Conservation (phyloP, 2,888 invertebrate species). For the Drosophila trichaetosa region DNA sequence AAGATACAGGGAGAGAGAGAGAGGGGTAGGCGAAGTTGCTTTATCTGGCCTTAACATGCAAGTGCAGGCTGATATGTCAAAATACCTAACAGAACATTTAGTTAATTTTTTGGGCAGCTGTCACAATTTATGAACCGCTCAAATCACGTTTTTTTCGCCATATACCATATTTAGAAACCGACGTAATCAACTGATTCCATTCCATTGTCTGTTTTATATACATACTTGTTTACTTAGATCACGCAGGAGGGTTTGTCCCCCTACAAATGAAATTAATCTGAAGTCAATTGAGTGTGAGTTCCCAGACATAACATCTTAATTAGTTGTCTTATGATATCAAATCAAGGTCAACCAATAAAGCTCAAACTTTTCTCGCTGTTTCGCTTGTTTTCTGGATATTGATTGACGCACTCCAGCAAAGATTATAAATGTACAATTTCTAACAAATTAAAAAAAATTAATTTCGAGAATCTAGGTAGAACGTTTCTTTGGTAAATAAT, state of each 20-base stretch:
- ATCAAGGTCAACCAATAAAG: constrained; percentile 1
- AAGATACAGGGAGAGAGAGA: not conserved
- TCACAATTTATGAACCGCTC: constrained; percentile 50
- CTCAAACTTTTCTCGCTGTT: not conserved
- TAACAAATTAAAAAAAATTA: not conserved
- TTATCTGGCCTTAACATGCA: constrained; percentile 49
- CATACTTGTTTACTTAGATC: not conserved
- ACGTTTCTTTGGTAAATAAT: not conserved
- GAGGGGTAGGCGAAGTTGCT: not conserved
- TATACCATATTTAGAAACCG: constrained; percentile 37
- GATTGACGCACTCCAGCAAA: not conserved
- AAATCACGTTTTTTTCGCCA: constrained; percentile 38
- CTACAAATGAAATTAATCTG: not conserved
- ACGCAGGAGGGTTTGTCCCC: constrained; percentile 14
- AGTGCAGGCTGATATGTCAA: constrained; percentile 48
- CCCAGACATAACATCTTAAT: constrained; percentile 9
- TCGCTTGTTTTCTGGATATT: not conserved
- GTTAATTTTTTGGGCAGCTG: constrained; percentile 36
- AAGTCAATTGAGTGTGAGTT: not conserved
- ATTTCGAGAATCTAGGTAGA: not conserved
- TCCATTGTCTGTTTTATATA: not conserved
- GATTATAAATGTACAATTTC: not conserved
- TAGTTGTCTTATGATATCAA: not conserved
- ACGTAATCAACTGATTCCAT: constrained; percentile 35
- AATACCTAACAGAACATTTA: not conserved